phyloP scores from a whole-genome alignment of 1,140 invertebrate species.

The Drosophila eugracilis region DNA sequence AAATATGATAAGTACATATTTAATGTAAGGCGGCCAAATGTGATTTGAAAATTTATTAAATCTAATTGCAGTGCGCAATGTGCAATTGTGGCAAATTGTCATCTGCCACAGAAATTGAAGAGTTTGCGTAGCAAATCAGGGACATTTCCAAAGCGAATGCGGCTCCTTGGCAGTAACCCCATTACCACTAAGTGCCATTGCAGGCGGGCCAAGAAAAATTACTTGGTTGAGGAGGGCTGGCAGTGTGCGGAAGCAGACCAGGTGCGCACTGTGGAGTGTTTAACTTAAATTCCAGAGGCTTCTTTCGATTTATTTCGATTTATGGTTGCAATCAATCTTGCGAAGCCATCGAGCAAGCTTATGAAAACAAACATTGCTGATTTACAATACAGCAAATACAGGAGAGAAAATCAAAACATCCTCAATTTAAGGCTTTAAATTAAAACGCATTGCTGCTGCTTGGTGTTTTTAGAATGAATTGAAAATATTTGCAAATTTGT shows the following conservation, averaged over 20 bases:
- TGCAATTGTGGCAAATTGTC: constrained; percentile 51
- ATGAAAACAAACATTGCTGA: constrained; percentile 11
- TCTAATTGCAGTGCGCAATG: constrained; percentile 61
- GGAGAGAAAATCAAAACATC: neutral
- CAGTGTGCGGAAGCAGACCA: neutral
- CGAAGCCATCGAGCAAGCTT: constrained; percentile 2
- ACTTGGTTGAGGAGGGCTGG: constrained; percentile 3
- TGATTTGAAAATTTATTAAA: constrained; percentile 53
- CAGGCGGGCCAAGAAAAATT: constrained; percentile 46
- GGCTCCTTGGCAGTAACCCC: constrained; percentile 54
- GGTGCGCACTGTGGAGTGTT: constrained; percentile 28
- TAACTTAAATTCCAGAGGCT: neutral
- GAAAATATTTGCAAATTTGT: neutral
- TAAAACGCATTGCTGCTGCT: neutral
- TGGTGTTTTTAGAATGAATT: neutral
- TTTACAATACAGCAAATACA: neutral
- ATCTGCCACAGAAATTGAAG: constrained; percentile 58
- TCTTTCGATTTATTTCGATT: neutral
- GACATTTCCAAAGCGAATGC: constrained; percentile 36
- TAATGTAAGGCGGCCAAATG: constrained; percentile 48
- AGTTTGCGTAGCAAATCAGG: constrained; percentile 54
- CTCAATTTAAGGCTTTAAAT: no score
- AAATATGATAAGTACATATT: constrained; percentile 70
- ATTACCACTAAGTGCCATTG: constrained; percentile 67
- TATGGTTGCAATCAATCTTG: constrained; percentile 3